Evolutionary conservation across 64 coral and sea anemone species (phyloP).

Genomic region (Stichodactyla helianthus): DNA sequence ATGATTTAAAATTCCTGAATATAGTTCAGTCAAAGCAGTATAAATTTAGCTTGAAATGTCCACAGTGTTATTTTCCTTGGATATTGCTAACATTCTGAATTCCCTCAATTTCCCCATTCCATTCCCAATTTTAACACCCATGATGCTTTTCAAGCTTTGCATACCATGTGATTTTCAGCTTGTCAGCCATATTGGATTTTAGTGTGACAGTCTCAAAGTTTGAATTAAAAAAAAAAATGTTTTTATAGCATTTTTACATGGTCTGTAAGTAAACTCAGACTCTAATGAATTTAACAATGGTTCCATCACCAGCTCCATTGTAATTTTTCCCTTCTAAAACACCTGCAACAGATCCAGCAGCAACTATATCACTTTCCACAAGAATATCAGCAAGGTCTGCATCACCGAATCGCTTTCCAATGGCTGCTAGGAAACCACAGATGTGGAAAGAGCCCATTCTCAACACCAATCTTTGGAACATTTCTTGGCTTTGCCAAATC

Average conservation of each 20-base stretch:
- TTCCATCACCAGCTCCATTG: neutral
- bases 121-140: conserved; percentile 3
- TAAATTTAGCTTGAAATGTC: neutral
- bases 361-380: too few relatives aligned
- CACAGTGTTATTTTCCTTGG: too few relatives aligned
- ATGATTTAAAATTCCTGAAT: neutral
- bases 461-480: neutral
- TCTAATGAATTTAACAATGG: neutral
- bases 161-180: neutral
- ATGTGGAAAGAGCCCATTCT: conserved; percentile 16
- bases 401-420: neutral
- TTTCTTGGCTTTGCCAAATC: neutral
- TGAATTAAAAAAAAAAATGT: neutral
- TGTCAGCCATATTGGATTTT: neutral
- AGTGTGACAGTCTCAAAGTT: neutral
- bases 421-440: neutral
- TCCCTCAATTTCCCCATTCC: too few relatives aligned
- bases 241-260: neutral
- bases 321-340: too few relatives aligned
- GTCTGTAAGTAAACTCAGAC: neutral
- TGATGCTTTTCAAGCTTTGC: conserved; percentile 2
- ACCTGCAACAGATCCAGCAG: too few relatives aligned
- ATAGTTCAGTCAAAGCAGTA: neutral
- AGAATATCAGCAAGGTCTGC: too few relatives aligned
- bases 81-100: neutral